Conservation (phyloP, 1,140 invertebrate genomes). For the Drosophila ficusphila region DNA sequence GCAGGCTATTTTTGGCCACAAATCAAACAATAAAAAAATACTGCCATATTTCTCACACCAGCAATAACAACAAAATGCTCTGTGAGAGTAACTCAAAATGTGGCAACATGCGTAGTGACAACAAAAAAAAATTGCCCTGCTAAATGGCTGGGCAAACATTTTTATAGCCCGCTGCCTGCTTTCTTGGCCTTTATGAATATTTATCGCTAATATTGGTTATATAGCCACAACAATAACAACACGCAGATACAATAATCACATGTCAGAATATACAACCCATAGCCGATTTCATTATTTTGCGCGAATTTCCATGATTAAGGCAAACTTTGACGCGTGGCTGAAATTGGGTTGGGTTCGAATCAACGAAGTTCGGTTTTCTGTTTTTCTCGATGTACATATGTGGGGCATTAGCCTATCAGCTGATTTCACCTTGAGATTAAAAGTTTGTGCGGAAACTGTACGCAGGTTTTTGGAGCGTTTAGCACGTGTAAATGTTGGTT, state of each 20-base stretch:
- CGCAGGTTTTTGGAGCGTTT: neutral
- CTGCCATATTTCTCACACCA: conserved; percentile 25
- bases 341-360: conserved; percentile 28
- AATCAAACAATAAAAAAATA: conserved; percentile 56
- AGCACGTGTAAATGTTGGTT: neutral
- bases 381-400: neutral
- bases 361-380: neutral
- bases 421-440: conserved; percentile 51
- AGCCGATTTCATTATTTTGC: conserved; percentile 52
- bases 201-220: conserved; percentile 67
- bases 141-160: conserved; percentile 68
- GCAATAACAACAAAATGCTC: conserved; percentile 17
- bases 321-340: conserved; percentile 71
- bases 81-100: conserved; percentile 29
- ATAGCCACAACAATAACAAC: conserved; percentile 48
- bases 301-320: conserved; percentile 51
- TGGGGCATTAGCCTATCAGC: conserved; percentile 45
- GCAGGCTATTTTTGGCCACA: conserved; percentile 64
- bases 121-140: conserved; percentile 27
- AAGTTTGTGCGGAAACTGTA: conserved; percentile 51
- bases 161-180: conserved; percentile 46
- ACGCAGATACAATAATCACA: conserved; percentile 48
- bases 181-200: conserved; percentile 67
- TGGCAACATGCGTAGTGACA: conserved; percentile 57
- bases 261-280: conserved; percentile 26